Conservation (phyloP, 2,113 vertebrate species). For the Ageneiosus marmoratus region DNA sequence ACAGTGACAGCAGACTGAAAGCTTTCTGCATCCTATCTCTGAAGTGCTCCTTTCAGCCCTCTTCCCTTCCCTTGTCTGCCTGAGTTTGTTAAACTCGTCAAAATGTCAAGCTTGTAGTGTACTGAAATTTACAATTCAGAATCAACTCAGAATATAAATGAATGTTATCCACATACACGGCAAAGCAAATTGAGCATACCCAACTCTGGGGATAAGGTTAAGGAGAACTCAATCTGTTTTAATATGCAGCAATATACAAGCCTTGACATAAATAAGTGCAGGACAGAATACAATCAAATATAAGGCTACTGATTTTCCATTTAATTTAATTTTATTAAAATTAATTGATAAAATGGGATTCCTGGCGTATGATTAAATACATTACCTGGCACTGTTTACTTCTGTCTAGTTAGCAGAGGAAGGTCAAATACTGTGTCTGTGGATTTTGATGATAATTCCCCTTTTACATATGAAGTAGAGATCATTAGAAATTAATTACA, state of each 20-base stretch:
- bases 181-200: constrained; percentile 23
- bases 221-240: neutral
- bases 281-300: neutral
- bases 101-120: constrained; percentile 43
- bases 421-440: constrained; percentile 6
- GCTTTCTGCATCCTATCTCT: constrained; percentile 10
- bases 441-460: constrained; percentile 1
- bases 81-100: constrained; percentile 42
- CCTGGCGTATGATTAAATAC: neutral
- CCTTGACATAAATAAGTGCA: neutral
- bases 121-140: constrained; percentile 39
- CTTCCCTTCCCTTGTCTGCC: constrained; percentile 20
- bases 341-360: neutral
- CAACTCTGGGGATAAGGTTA: neutral
- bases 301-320: neutral
- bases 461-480: constrained; percentile 9
- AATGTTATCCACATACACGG: constrained; percentile 3
- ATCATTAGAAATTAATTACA: neutral
- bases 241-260: neutral
- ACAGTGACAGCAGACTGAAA: constrained; percentile 17
- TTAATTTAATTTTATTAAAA: neutral
- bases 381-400: neutral
- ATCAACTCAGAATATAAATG: constrained; percentile 28
- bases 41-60: constrained; percentile 41
- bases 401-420: constrained; percentile 1